These are phyloP conservation scores for Tetranychus piercei DNA, from an alignment of 2,888 invertebrate species.

Conservation along the genomic window DNA sequence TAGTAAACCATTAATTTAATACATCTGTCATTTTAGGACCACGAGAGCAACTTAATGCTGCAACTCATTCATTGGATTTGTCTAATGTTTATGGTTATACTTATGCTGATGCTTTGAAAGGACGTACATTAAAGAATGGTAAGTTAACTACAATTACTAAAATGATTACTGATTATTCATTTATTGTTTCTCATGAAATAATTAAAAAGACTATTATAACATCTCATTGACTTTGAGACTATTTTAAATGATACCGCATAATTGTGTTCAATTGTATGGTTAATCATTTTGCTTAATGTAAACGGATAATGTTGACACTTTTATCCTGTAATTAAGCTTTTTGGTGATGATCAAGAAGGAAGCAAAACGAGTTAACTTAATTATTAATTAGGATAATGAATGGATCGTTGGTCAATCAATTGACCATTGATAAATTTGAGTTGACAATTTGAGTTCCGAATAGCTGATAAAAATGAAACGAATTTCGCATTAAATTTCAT, in stretches of 20 bases:
- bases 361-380: background rate
- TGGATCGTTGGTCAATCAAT: background rate
- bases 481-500: too few relatives aligned
- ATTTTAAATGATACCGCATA: too few relatives aligned
- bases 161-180: background rate
- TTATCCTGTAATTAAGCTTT: too few relatives aligned
- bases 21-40: slow-evolving; percentile 13
- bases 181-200: background rate
- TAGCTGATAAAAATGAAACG: too few relatives aligned
- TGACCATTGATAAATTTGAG: background rate
- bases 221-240: too few relatives aligned
- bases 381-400: background rate
- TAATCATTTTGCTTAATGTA: too few relatives aligned
- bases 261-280: too few relatives aligned
- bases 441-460: too few relatives aligned
- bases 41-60: slow-evolving; percentile 20
- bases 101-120: slow-evolving; percentile 7
- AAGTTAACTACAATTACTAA: background rate
- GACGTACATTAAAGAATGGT: slow-evolving; percentile 4
- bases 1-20: background rate
- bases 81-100: slow-evolving; percentile 22
- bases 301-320: too few relatives aligned
- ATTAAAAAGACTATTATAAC: too few relatives aligned
- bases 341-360: too few relatives aligned
- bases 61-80: slow-evolving; percentile 19